Evolutionary conservation across 2,113 vertebrate species (phyloP).

Genomic region (Poeciliopsis retropinna): DNA sequence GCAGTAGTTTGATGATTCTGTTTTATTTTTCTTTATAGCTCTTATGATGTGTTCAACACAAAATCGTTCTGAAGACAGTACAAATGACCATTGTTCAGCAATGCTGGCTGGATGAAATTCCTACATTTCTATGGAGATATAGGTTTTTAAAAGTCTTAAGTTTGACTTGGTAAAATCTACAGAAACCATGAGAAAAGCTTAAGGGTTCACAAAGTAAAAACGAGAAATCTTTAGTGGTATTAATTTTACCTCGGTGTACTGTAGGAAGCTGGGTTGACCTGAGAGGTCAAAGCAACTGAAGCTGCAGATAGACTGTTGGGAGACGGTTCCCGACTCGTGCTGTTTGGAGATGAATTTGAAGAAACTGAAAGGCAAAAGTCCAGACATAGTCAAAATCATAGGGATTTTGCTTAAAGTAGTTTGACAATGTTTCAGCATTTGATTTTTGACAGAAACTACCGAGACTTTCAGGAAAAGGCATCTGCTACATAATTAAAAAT

Average conservation of each 20-base stretch:
- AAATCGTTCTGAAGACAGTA: too few species aligned
- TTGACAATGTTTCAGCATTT: neutral
- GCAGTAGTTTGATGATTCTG: too few species aligned
- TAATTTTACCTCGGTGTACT: slow-evolving; percentile 68
- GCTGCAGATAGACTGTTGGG: slow-evolving; percentile 68
- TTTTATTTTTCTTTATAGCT: too few species aligned
- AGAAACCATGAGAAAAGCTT: too few species aligned
- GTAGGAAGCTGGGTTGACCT: slow-evolving; percentile 74
- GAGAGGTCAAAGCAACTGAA: slow-evolving; percentile 70
- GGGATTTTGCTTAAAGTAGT: neutral
- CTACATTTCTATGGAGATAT: too few species aligned
- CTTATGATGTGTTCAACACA: too few species aligned
- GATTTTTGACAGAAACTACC: neutral
- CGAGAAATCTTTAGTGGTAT: neutral
- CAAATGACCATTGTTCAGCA: too few species aligned
- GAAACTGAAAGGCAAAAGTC: slow-evolving; percentile 69
- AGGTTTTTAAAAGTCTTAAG: too few species aligned
- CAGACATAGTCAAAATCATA: neutral
- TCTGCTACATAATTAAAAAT: neutral
- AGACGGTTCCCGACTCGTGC: slow-evolving; percentile 75
- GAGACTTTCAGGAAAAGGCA: neutral
- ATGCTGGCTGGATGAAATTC: too few species aligned
- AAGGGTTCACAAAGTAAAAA: neutral
- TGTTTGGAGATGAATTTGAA: slow-evolving; percentile 81
- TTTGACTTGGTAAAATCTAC: too few species aligned